Evolutionary conservation across 2,888 invertebrate species (phyloP), one percentile per base, ranked within the genome.

Genomic region (Ypsolopha sequella): DNA sequence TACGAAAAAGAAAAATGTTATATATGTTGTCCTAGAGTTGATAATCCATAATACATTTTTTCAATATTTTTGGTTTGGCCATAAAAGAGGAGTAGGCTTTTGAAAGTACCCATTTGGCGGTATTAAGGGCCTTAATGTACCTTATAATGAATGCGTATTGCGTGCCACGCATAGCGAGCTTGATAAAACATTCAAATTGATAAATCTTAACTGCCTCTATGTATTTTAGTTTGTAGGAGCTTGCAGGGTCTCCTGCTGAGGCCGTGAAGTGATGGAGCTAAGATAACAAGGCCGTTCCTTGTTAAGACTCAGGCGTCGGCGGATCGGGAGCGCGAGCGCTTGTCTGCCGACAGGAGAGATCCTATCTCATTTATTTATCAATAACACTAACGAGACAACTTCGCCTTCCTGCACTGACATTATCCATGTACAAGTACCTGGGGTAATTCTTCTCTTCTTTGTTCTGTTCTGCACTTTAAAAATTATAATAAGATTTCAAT

Each of bases 311-410:
- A 39, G 14, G 13, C 43, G 43, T 2, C 48, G 36, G 48, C 41
- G 46, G 35, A 49, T 41, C 43, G 43, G 51, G 52, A 48, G 52
- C 54, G 50, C 44, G 46, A 41, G 58, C 61, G 60, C 64, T 63
- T 63, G 64, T 64, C 56, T 59, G 51, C 57, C 58, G 63, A 62
- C 62, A 64, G 58, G 57, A 41, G 39, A 56, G 79, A 80, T 77
- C 60, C 60, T 73, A 80, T 80, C 78, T 56, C 58, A 57, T 76
- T 24, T 77, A 74, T 79, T 77, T 79, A 79, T 78, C 73, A 70
- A 63, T 68, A 68, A 68, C 66, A 61, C 70, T 78, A 79, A 80
- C 76, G 66, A 80, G 76, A 73, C 67, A 61, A 39, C 44, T 69
- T 61, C 59, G 61, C 52, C 63, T 62, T 65, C 61, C 59, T 62